phyloP scores from a whole-genome alignment of 2,888 invertebrate genomes.

The Altica lythri region DNA sequence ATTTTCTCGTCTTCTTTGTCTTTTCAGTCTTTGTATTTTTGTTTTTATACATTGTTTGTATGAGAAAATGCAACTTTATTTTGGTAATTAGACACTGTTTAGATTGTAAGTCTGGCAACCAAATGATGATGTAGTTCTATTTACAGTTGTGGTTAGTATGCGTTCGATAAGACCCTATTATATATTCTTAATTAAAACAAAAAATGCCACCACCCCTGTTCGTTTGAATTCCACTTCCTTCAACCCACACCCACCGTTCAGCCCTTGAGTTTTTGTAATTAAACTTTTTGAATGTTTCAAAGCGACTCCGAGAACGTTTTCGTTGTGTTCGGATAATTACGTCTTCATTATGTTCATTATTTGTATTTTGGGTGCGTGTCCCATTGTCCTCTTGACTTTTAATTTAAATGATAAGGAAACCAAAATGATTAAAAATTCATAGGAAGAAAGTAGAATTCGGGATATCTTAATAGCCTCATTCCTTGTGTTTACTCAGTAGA shows the following conservation, averaged over 20 bases:
- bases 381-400: constrained; percentile 25
- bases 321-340: constrained; percentile 26
- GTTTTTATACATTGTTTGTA: too few relatives aligned
- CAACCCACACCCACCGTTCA: background rate
- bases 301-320: constrained; percentile 18
- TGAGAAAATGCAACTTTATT: too few relatives aligned
- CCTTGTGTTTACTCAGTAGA: background rate
- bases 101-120: too few relatives aligned
- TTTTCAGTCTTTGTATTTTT: too few relatives aligned
- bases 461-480: constrained; percentile 14
- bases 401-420: constrained; percentile 26
- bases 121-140: too few relatives aligned
- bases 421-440: constrained; percentile 15
- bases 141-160: too few relatives aligned
- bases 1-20: too few relatives aligned
- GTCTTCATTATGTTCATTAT: constrained; percentile 27
- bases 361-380: constrained; percentile 25
- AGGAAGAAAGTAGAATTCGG: constrained; percentile 12
- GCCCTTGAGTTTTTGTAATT: constrained; percentile 22
- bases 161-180: too few relatives aligned
- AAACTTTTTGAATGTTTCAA: constrained; percentile 27
- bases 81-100: too few relatives aligned
- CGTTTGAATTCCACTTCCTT: background rate
- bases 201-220: constrained; percentile 1
- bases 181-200: too few relatives aligned